Evolutionary conservation across 2,888 invertebrate species (phyloP).

Genomic region (Caprella mutica): DNA sequence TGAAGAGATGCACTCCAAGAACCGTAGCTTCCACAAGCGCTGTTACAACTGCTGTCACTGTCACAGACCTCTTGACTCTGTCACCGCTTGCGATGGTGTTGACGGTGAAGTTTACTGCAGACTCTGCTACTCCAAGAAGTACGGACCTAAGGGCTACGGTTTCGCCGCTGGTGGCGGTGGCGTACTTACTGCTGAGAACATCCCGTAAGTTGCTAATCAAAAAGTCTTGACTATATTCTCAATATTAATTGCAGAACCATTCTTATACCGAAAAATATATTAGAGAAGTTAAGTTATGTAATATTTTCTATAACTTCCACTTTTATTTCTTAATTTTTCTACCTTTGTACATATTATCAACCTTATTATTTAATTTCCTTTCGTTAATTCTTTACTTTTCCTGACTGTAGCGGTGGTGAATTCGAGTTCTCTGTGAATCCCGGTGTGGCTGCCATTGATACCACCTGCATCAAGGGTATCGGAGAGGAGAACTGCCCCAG

Average conservation of each 20-base stretch:
- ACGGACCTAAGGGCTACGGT: conserved; percentile 95
- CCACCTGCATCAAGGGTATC: conserved; percentile 74
- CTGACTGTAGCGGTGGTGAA: conserved; percentile 18
- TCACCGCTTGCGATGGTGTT: conserved; percentile 88
- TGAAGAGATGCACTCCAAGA: conserved; percentile 82
- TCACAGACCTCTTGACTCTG: conserved; percentile 85
- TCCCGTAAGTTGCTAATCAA: conserved; percentile 34
- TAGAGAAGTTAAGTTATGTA: too few species aligned
- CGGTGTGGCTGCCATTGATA: conserved; percentile 50
- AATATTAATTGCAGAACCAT: too few species aligned
- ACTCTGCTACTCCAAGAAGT: conserved; percentile 88
- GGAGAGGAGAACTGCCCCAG: conserved; percentile 80
- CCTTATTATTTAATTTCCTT: not conserved
- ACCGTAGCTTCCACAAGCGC: conserved; percentile 74
- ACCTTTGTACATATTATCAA: too few species aligned
- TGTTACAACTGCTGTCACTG: conserved; percentile 89
- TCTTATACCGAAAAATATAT: too few species aligned
- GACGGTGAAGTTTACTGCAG: conserved; percentile 89
- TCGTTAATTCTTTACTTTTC: not conserved
- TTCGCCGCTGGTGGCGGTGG: conserved; percentile 70
- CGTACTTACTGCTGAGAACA: conserved; percentile 33
- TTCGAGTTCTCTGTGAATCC: conserved; percentile 15
- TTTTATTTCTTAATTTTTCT: too few species aligned
- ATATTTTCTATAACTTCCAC: too few species aligned
- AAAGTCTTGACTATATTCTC: too few species aligned